Evolutionary conservation across 37 sponge, comb jelly and placozoan species (phyloP).

Genomic region (Chondrosia reniformis): DNA sequence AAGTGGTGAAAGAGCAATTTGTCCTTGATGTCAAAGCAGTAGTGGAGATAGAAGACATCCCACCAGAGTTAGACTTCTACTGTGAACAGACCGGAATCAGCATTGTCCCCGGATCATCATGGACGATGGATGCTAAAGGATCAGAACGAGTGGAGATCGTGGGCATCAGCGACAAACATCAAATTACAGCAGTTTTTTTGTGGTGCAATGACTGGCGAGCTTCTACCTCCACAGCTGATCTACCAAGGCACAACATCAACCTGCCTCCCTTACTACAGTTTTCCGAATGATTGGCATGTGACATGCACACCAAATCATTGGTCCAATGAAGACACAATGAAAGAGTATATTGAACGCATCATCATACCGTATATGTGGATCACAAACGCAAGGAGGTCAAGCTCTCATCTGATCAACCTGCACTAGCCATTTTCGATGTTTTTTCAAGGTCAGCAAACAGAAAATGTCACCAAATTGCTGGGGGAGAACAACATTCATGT

Average conservation of each 20-base stretch:
- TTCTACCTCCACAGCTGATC: conserved; percentile 10
- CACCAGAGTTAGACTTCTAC: conserved; percentile 3
- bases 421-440: conserved; percentile 5
- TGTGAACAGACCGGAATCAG: conserved; percentile 12
- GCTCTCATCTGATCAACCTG: not conserved
- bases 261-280: not conserved
- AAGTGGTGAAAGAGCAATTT: not conserved
- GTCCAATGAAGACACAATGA: conserved; percentile 22
- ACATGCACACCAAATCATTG: conserved; percentile 28
- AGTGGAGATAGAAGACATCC: conserved; percentile 2
- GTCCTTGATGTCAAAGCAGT: not conserved
- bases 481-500: not conserved
- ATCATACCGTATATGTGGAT: not conserved
- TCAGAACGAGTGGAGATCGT: conserved; percentile 3
- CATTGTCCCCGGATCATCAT: conserved; percentile 5
- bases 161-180: conserved; percentile 5
- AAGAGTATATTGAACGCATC: conserved; percentile 9
- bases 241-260: conserved; percentile 3
- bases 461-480: not conserved
- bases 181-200: conserved; percentile 12
- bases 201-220: conserved; percentile 6
- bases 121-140: conserved; percentile 7
- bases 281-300: conserved; percentile 16
- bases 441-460: conserved; percentile 3
- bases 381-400: not conserved